Evolutionary conservation across 1,140 invertebrate species (phyloP).

Genomic region (Drosophila setifemur): DNA sequence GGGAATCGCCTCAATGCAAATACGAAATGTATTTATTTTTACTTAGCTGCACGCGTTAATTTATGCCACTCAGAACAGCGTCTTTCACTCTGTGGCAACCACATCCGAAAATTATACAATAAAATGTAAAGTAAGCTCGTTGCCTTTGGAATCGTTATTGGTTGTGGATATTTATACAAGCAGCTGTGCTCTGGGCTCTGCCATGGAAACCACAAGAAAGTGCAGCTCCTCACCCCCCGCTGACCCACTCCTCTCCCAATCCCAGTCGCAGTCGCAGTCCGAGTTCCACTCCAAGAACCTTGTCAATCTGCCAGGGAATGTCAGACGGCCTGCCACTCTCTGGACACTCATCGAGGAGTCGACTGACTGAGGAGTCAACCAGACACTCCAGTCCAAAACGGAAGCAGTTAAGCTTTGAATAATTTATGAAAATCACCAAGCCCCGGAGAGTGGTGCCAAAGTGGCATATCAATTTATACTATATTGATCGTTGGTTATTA

Average conservation of each 20-base stretch:
- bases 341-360: conserved; percentile 5
- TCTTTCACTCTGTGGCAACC: conserved; percentile 40
- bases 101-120: conserved; percentile 81
- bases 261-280: no score
- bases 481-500: neutral
- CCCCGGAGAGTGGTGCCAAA: conserved; percentile 42
- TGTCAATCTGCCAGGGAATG: conserved; percentile 54
- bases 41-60: conserved; percentile 78
- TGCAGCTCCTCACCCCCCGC: conserved; percentile 36
- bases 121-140: conserved; percentile 74
- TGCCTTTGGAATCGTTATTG: conserved; percentile 47
- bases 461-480: conserved; percentile 63
- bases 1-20: conserved; percentile 57
- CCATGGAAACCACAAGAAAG: conserved; percentile 53
- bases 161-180: conserved; percentile 64
- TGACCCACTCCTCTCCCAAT: conserved; percentile 11
- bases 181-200: conserved; percentile 45
- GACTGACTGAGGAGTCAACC: neutral
- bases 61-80: conserved; percentile 48
- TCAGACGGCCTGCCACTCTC: conserved; percentile 15
- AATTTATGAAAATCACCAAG: conserved; percentile 68
- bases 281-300: no score
- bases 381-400: conserved; percentile 61
- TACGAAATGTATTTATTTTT: conserved; percentile 75
- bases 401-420: conserved; percentile 78